phyloP scores from a whole-genome alignment of 2,888 invertebrate genomes.

The Sarcophaga variegata region DNA sequence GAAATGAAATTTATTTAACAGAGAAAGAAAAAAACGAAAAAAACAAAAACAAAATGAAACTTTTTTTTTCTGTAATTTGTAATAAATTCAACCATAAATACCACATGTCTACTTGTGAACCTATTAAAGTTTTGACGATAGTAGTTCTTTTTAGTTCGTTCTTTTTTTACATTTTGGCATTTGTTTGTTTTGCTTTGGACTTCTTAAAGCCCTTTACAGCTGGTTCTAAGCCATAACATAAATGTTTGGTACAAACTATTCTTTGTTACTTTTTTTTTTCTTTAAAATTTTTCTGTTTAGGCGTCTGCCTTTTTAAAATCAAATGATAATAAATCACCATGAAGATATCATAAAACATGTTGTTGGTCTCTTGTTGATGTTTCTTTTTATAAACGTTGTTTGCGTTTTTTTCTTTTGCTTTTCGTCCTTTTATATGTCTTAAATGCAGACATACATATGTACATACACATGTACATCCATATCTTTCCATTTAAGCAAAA shows the following conservation, averaged over 20 bases:
- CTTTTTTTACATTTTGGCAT: neutral
- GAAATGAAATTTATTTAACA: neutral
- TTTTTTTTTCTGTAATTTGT: constrained; percentile 59
- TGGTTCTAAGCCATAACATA: constrained; percentile 27
- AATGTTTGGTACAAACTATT: constrained; percentile 49
- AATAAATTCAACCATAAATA: constrained; percentile 63
- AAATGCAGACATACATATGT: neutral
- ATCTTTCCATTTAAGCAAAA: constrained; percentile 1
- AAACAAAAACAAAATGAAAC: constrained; percentile 12
- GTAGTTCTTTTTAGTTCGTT: neutral
- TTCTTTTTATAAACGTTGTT: constrained; percentile 28
- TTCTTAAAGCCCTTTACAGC: constrained; percentile 28
- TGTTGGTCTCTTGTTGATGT: constrained; percentile 70
- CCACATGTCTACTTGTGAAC: constrained; percentile 56
- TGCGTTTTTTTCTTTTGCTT: neutral
- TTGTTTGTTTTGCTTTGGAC: neutral
- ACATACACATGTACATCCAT: neutral
- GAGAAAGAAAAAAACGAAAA: neutral
- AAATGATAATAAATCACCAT: constrained; percentile 81
- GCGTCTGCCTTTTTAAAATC: constrained; percentile 77
- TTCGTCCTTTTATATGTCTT: constrained; percentile 27
- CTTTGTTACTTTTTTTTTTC: neutral
- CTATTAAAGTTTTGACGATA: constrained; percentile 54
- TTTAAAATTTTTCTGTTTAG: constrained; percentile 56
- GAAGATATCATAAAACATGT: constrained; percentile 80